phyloP scores from a whole-genome alignment of 2,113 vertebrate species.

The Myrmecophaga tridactyla region DNA sequence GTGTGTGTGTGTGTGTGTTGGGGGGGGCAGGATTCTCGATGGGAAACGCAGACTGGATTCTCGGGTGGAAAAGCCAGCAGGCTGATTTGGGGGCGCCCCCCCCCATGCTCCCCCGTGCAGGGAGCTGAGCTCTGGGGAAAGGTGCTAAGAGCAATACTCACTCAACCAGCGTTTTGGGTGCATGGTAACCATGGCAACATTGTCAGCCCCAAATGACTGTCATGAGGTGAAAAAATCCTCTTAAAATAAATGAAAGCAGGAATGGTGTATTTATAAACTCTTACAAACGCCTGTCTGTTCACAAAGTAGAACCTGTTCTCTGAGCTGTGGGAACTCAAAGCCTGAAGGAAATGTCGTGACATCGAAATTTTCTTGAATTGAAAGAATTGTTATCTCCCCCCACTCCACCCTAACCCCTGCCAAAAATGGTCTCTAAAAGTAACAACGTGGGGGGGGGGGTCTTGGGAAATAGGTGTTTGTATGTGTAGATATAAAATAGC shows the following conservation, averaged over 20 bases:
- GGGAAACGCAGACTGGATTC: not conserved
- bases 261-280: slow-evolving; percentile 68
- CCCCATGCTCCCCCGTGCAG: too few species aligned
- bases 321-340: not conserved
- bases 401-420: too few species aligned
- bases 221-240: slow-evolving; percentile 69
- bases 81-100: not conserved
- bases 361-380: slow-evolving; percentile 16
- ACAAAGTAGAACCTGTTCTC: not conserved
- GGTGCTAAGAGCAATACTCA: slow-evolving; percentile 16
- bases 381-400: not conserved
- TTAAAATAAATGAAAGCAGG: slow-evolving; percentile 70
- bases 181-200: slow-evolving; percentile 57
- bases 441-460: not conserved
- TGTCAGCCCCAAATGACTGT: slow-evolving; percentile 63
- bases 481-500: not conserved
- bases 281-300: slow-evolving; percentile 55
- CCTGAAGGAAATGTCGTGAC: not conserved
- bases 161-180: not conserved
- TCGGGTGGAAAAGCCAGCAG: not conserved
- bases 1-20: too few species aligned
- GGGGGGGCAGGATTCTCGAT: not conserved
- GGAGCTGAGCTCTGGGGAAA: not conserved
- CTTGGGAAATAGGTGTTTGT: not conserved
- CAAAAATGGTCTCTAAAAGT: not conserved